These are phyloP conservation scores for Calcarius ornatus DNA, from an alignment of 2,113 vertebrate genomes.

Conservation along the genomic window DNA sequence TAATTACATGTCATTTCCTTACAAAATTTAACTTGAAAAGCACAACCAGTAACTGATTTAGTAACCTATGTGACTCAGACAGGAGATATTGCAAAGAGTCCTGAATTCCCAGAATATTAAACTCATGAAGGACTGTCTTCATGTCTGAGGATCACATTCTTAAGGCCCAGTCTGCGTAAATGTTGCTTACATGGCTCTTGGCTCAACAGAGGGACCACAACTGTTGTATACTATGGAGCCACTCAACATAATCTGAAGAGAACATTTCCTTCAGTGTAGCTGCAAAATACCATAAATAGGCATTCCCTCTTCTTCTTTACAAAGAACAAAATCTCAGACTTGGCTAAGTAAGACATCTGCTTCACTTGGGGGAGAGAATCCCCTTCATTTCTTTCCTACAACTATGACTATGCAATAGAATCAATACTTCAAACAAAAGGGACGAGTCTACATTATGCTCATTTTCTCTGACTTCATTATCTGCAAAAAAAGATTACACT, in stretches of 20 bases:
- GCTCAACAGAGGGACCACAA: conserved; percentile 41
- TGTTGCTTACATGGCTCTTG: conserved; percentile 14
- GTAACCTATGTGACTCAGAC: background rate
- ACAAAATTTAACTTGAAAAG: background rate
- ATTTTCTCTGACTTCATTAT: background rate
- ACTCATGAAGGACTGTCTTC: background rate
- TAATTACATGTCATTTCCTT: background rate
- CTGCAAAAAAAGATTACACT: background rate
- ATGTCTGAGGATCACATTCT: background rate
- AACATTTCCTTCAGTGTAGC: conserved; percentile 42
- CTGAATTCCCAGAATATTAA: background rate
- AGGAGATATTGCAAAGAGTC: background rate
- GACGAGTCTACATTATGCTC: background rate
- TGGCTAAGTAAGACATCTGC: background rate
- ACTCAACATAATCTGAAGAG: conserved; percentile 45
- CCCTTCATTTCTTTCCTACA: background rate
- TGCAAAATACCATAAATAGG: conserved; percentile 62
- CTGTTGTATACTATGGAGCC: conserved; percentile 7
- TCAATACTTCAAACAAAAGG: background rate
- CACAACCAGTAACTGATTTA: background rate
- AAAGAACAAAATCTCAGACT: conserved; percentile 27
- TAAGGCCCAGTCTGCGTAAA: background rate
- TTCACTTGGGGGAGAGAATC: conserved; percentile 7
- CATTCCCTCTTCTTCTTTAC: conserved; percentile 23
- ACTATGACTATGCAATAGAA: background rate